Percentiles rank a stretch among this genome's conserved stretches.
phyloP scores from a whole-genome alignment of 2,797 vertebrate species.

The Nyctalus aviator region DNA sequence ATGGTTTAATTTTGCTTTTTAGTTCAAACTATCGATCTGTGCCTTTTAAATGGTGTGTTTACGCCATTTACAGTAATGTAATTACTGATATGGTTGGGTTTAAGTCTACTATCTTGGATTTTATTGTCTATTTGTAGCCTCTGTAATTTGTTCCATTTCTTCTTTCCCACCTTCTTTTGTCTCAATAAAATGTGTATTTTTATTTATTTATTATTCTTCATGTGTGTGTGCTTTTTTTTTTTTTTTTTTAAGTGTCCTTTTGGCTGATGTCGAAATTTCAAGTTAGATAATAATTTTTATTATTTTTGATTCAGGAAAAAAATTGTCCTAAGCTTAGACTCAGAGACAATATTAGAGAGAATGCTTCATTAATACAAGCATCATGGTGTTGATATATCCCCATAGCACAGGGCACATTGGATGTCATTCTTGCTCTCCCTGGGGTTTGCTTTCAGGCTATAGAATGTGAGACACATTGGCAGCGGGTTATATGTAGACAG shows the following conservation, averaged over 20 bases:
- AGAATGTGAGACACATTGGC: not conserved
- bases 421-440: not conserved
- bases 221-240: not conserved
- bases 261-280: conserved; percentile 25
- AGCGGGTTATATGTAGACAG: conserved; percentile 15
- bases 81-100: not conserved
- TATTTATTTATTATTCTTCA: not conserved
- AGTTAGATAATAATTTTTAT: conserved; percentile 5
- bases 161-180: not conserved
- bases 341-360: not conserved
- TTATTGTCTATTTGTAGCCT: conserved; percentile 15
- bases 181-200: not conserved
- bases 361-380: not conserved
- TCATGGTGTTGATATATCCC: conserved; percentile 22
- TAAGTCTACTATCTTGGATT: not conserved
- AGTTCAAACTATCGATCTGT: not conserved
- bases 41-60: conserved; percentile 8
- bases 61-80: conserved; percentile 6
- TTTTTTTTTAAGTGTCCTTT: not conserved
- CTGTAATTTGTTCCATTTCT: conserved; percentile 1
- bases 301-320: not conserved
- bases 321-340: not conserved
- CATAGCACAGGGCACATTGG: not conserved
- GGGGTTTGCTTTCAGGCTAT: conserved; percentile 45
- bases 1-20: not conserved